Evolutionary conservation across 2,113 vertebrate species (phyloP).

Genomic region (Crypturellus undulatus): DNA sequence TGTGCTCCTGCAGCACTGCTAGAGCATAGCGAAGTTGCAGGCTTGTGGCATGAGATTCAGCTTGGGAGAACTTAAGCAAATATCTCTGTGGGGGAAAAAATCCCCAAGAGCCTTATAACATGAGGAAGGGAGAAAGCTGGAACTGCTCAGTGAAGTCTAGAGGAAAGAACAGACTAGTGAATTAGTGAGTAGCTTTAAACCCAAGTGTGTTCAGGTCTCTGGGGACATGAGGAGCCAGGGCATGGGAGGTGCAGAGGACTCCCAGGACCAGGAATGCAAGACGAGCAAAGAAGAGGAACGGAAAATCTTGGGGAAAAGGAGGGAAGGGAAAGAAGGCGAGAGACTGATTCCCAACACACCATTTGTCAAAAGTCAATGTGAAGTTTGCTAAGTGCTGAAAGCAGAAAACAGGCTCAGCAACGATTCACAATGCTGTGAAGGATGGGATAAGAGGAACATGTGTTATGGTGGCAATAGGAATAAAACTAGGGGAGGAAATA

Average conservation of each 20-base stretch:
- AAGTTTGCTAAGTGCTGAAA: background rate
- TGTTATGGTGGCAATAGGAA: background rate
- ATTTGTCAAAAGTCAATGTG: background rate
- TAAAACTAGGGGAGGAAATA: background rate
- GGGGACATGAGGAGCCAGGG: background rate
- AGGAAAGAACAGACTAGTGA: background rate
- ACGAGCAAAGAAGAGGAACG: background rate
- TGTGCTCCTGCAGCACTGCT: too few species aligned
- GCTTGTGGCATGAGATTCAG: background rate
- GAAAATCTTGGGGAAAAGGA: background rate
- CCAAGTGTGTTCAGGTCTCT: fast-evolving
- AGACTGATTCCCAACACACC: background rate
- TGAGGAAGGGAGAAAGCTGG: background rate
- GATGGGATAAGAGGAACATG: background rate
- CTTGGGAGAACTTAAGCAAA: background rate
- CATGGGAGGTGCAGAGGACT: background rate
- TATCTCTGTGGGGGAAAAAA: background rate
- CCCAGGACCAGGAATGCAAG: background rate
- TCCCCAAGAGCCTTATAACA: background rate
- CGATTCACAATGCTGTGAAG: background rate
- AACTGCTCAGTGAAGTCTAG: background rate
- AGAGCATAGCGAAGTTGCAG: background rate
- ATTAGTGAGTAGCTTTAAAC: background rate
- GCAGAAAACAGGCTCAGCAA: background rate
- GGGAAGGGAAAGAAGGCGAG: background rate